A percentile compares a stretch with the other conserved stretches of the same genome.
Conservation (phyloP, 2,113 vertebrate genomes). For the Macrotis lagotis region DNA sequence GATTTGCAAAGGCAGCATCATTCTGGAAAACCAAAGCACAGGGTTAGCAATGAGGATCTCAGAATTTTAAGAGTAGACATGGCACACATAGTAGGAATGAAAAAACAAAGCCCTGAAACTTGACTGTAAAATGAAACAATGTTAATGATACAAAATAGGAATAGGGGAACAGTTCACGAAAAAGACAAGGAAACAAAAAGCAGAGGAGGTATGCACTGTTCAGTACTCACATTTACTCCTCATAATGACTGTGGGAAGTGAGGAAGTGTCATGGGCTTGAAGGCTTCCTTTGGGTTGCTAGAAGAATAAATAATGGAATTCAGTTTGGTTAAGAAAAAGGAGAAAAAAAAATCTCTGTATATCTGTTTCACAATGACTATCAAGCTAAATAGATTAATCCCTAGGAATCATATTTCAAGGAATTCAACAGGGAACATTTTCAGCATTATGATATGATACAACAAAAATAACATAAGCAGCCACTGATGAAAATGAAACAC, state of each 20-base stretch:
- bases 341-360: neutral
- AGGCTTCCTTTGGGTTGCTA: constrained; percentile 88
- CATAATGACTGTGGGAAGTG: constrained; percentile 91
- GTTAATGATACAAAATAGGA: accelerated
- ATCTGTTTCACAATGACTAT: neutral
- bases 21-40: neutral
- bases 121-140: neutral
- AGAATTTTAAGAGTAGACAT: no score
- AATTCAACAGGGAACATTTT: neutral
- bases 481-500: constrained; percentile 13
- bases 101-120: neutral
- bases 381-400: neutral
- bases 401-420: neutral
- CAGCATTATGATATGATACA: neutral
- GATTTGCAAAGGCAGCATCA: neutral
- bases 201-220: neutral
- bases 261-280: constrained; percentile 87
- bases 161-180: neutral
- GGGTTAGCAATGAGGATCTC: neutral
- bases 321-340: neutral
- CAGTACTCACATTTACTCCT: constrained; percentile 90
- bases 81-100: neutral
- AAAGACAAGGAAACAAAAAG: neutral
- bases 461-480: constrained; percentile 13
- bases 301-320: constrained; percentile 68